These are phyloP conservation scores for Diadromus collaris DNA, from an alignment of 2,888 invertebrate genomes.

Conservation along the genomic window DNA sequence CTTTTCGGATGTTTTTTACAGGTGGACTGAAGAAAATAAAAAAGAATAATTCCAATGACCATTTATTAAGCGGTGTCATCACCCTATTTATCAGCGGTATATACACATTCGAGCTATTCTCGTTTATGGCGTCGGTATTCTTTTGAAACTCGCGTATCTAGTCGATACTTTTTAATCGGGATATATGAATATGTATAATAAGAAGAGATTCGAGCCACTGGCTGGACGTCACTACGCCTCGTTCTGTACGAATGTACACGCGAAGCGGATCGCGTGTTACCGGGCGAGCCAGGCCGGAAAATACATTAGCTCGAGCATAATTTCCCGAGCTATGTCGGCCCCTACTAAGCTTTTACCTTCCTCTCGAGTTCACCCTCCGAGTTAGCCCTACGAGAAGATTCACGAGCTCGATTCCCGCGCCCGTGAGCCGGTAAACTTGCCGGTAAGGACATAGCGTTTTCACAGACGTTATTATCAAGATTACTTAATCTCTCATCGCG, in stretches of 20 bases:
- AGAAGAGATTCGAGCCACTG: not conserved
- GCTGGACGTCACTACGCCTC: not conserved
- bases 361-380: slow-evolving; percentile 16
- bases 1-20: slow-evolving; percentile 51
- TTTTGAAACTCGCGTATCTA: not conserved
- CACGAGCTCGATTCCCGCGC: slow-evolving; percentile 20
- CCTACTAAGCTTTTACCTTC: slow-evolving; percentile 3
- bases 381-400: slow-evolving; percentile 19
- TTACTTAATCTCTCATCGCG: slow-evolving; percentile 15
- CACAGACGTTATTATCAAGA: slow-evolving; percentile 18
- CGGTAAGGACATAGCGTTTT: slow-evolving; percentile 8
- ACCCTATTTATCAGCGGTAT: slow-evolving; percentile 45
- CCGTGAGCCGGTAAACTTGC: slow-evolving; percentile 21
- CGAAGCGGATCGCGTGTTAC: slow-evolving; percentile 36
- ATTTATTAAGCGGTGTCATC: slow-evolving; percentile 54
- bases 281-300: slow-evolving; percentile 15
- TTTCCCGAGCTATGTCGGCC: slow-evolving; percentile 41
- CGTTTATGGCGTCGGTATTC: slow-evolving; percentile 1
- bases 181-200: slow-evolving; percentile 5
- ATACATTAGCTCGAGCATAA: slow-evolving; percentile 51
- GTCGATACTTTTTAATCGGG: slow-evolving; percentile 9
- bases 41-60: slow-evolving; percentile 40
- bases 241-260: slow-evolving; percentile 6
- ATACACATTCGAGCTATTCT: slow-evolving; percentile 4
- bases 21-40: slow-evolving; percentile 35